Base-by-base conservation (phyloP, 1,140 invertebrate species). In the Temnothorax nylanderi region DNA sequence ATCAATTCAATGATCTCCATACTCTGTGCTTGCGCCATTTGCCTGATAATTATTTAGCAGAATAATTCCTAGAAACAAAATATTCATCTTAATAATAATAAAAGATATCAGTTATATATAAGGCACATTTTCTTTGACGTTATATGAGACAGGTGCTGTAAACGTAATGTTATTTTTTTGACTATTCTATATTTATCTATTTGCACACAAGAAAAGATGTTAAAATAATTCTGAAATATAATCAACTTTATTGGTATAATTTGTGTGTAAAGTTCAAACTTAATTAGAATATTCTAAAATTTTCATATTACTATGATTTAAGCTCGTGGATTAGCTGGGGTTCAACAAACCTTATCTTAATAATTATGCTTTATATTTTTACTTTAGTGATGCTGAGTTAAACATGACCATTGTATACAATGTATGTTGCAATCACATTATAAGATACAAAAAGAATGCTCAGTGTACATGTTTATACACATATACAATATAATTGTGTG, bases 1-100 rank as follows among this genome's bases (percentile, higher is more conserved):
- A 93, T 92, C 21, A 95, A 88, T 37, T 95, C 93, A 18, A 95
- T 95, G 16, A 95, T 71, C 78, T 95, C 95, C 60, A 82, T 89
- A 10, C 44, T 16, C 0, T 34, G 16, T 21, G 26, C 32, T 6
- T 47, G 32, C n/a, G 32, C n/a, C 26, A 49, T 37, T 34, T 84
- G 1, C 5, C 8, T 13, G n/a, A 10, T n/a, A 41, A 56, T 41
- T 41, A 3, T 26, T 58, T 44, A 5, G 11, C 16, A 26, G 2
- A 21, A 41, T 2, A 26, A 60, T 75, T 60, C 3, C 54, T 60
- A 41, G n/a, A 75, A 60, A 56, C 7, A 21, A 56, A 37, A 32
- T 11, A n/a, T 54, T 56, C 2, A 21, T 34, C 32, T 74, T 37
- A 8, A 56, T 56, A 34, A n/a, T 37, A 11, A 3, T 47, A 34